Percentiles rank a stretch among this genome's conserved stretches.
Conservation (phyloP, 2,113 vertebrate genomes). For the Campylomormyrus numenius region DNA sequence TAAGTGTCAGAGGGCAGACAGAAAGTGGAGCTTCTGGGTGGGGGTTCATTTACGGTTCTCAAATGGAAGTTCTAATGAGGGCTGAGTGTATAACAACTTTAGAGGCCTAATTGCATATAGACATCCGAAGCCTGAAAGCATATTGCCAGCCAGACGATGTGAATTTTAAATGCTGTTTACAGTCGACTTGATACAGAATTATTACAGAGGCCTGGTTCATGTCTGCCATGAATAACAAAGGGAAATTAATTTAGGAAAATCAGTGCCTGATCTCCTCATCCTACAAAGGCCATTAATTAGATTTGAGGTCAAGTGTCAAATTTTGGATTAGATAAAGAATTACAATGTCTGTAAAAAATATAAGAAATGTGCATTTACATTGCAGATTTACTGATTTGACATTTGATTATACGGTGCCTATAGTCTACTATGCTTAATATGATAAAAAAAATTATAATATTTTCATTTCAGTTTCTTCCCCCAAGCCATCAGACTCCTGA, state of each 20-base stretch:
- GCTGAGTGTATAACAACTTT: not conserved
- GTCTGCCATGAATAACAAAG: not conserved
- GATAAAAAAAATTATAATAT: not conserved
- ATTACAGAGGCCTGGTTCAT: slow-evolving; percentile 1
- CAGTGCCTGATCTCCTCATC: not conserved
- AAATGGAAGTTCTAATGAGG: not conserved
- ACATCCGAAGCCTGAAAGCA: slow-evolving; percentile 3
- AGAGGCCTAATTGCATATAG: not conserved
- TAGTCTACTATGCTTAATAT: not conserved
- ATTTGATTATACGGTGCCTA: not conserved
- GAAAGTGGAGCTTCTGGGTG: not conserved
- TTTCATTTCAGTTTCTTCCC: not conserved
- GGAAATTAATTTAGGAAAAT: slow-evolving; percentile 14
- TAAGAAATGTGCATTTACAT: not conserved
- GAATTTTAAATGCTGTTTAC: not conserved
- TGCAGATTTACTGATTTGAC: not conserved
- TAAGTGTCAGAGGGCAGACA: not conserved
- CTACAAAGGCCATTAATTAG: slow-evolving; percentile 5
- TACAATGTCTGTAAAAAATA: not conserved
- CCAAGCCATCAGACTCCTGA: no score
- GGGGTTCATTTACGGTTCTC: not conserved
- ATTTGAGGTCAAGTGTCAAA: slow-evolving; percentile 15
- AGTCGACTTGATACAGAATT: slow-evolving; percentile 17
- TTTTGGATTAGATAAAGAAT: not conserved
- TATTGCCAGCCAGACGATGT: not conserved